Evolutionary conservation across 2,113 vertebrate species (phyloP), one percentile per base, ranked within the genome.

Genomic region (Psettodes erumei): DNA sequence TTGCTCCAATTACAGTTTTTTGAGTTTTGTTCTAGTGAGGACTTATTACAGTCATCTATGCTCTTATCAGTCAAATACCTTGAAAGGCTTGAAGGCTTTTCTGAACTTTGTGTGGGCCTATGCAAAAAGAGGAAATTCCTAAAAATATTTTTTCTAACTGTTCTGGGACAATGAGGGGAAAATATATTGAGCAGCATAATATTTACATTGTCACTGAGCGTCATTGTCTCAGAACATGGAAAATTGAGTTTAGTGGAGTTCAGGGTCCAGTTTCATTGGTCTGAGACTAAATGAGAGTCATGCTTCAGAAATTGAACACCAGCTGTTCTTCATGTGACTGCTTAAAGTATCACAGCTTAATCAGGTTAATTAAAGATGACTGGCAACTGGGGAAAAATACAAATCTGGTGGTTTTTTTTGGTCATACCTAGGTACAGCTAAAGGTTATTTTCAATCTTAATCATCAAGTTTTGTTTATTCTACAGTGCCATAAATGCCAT

Each of bases 281-380:
- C 32, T 82, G 63, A 15, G 7, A 25, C 53, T 64, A 77, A 90
- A 92, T 88, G 9, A 60, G 53, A 87, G 77, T 92, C 93, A 93
- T 90, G 88, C 88, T 71, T 83, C 75, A 77, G 51, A 84, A 86
- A 93, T 89, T 88, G 38, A 79, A 65, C 62, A 79, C 83, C 73
- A 82, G 61, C 70, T 55, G 88, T 72, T 87, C 21, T 80, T 79
- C 83, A 90, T 90, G 85, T 92, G 93, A 88, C 83, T 6, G 6
- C 11, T n/a, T n/a, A n/a, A n/a, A n/a, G n/a, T n/a, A n/a, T n/a
- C 10, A 16, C 48, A 51, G 66, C 27, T n/a, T 76, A 53, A 86
- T 78, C 1, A 3, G 51, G 32, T 81, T 80, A 72, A 62, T 81
- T 80, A 72, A 62, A 75, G 19, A 54, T 15, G 19, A 28, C 6